Evolutionary conservation across 2,797 vertebrate species (phyloP).

Genomic region (Clangula hyemalis): DNA sequence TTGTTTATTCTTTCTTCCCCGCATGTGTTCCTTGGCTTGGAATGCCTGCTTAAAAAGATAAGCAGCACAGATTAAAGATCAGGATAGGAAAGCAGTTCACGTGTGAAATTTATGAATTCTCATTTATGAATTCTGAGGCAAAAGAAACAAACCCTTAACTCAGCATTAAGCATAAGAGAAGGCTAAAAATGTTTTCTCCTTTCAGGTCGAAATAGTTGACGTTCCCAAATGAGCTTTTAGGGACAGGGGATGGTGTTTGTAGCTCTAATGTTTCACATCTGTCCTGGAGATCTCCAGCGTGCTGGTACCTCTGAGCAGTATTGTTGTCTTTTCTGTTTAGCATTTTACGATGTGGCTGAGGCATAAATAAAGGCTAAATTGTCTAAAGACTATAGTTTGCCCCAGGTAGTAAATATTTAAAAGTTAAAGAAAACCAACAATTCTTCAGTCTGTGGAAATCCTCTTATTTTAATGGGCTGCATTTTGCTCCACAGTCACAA

Average conservation of each 20-base stretch:
- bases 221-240: background rate
- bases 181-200: background rate
- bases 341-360: background rate
- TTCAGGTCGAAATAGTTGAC: background rate
- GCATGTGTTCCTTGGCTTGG: background rate
- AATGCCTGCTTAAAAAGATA: background rate
- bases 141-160: background rate
- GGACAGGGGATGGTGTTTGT: background rate
- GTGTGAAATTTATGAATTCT: background rate
- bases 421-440: background rate
- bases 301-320: background rate
- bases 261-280: background rate
- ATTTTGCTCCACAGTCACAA: slow-evolving; percentile 87
- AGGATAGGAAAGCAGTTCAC: background rate
- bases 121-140: background rate
- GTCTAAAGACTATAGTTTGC: background rate
- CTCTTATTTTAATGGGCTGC: slow-evolving; percentile 12
- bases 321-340: background rate
- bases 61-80: background rate
- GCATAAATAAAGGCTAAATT: background rate
- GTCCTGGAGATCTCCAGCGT: background rate
- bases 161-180: background rate
- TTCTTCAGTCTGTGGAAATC: background rate
- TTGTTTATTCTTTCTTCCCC: background rate
- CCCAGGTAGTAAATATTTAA: background rate